These are phyloP conservation scores for Cepaea hortensis DNA, from an alignment of 2,888 invertebrate genomes.

Conservation along the genomic window DNA sequence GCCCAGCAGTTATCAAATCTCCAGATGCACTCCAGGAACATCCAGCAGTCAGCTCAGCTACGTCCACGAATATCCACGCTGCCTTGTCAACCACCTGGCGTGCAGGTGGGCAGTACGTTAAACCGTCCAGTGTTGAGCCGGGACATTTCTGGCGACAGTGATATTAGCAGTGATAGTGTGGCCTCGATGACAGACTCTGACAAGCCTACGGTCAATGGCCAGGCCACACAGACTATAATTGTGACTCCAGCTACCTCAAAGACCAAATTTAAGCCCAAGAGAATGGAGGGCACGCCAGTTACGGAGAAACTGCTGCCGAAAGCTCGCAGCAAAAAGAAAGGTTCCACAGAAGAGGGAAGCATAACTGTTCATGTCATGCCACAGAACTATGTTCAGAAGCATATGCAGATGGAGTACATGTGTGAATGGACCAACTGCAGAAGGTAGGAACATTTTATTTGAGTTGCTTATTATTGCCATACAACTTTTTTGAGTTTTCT, in stretches of 20 bases:
- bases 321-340: conserved; percentile 34
- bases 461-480: not conserved
- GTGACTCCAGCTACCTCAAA: conserved; percentile 57
- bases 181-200: conserved; percentile 60
- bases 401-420: conserved; percentile 77
- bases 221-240: conserved; percentile 18
- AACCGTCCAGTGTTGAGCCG: conserved; percentile 50
- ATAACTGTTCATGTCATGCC: not conserved
- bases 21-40: not conserved
- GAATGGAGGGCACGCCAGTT: not conserved
- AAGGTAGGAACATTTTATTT: conserved; percentile 75
- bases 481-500: not conserved
- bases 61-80: conserved; percentile 38
- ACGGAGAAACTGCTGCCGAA: conserved; percentile 1
- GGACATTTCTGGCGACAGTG: conserved; percentile 64
- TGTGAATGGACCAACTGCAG: conserved; percentile 97
- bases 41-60: conserved; percentile 2
- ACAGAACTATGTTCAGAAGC: conserved; percentile 4
- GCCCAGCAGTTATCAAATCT: not conserved
- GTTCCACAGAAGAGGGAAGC: not conserved
- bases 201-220: conserved; percentile 8
- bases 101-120: not conserved
- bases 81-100: conserved; percentile 25
- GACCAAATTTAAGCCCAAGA: conserved; percentile 55
- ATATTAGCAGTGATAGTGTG: conserved; percentile 67